Conservation (phyloP, 2,113 vertebrate genomes). For the Neolamprologus caudopunctatus region DNA sequence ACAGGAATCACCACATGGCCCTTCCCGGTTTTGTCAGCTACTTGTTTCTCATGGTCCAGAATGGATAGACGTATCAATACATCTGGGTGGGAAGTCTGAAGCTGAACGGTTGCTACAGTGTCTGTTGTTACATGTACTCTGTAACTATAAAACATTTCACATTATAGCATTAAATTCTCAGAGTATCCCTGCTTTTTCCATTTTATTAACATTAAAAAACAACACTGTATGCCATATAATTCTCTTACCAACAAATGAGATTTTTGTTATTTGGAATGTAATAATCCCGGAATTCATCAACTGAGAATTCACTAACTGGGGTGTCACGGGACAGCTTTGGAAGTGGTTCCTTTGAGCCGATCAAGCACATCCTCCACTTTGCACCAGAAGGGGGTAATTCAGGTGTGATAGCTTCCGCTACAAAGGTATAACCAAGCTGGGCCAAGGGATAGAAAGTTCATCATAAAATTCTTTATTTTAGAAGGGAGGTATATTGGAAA, state of each 20-base stretch:
- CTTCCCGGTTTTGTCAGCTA: conserved; percentile 67
- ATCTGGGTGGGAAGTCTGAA: conserved; percentile 77
- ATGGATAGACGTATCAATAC: conserved; percentile 77
- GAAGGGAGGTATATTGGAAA: neutral
- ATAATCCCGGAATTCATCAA: conserved; percentile 79
- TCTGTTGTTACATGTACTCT: conserved; percentile 63
- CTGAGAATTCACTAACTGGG: conserved; percentile 66
- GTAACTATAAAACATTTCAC: conserved; percentile 63
- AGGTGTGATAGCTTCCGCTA: conserved; percentile 74
- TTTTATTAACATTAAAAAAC: neutral
- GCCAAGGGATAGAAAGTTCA: neutral
- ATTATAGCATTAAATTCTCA: neutral
- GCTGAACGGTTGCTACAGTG: conserved; percentile 74
- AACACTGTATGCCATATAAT: neutral
- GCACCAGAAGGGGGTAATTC: conserved; percentile 50
- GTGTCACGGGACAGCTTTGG: conserved; percentile 62
- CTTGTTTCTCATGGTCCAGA: conserved; percentile 74
- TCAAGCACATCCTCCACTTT: conserved; percentile 80
- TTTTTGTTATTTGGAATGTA: conserved; percentile 81
- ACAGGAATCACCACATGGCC: conserved; percentile 80
- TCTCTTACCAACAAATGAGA: conserved; percentile 82
- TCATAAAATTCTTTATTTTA: neutral
- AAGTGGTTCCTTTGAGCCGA: conserved; percentile 70
- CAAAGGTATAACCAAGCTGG: conserved; percentile 87
- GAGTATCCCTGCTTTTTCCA: neutral